These are phyloP conservation scores for Pterostichus madidus DNA, from an alignment of 2,888 invertebrate genomes.

Conservation along the genomic window DNA sequence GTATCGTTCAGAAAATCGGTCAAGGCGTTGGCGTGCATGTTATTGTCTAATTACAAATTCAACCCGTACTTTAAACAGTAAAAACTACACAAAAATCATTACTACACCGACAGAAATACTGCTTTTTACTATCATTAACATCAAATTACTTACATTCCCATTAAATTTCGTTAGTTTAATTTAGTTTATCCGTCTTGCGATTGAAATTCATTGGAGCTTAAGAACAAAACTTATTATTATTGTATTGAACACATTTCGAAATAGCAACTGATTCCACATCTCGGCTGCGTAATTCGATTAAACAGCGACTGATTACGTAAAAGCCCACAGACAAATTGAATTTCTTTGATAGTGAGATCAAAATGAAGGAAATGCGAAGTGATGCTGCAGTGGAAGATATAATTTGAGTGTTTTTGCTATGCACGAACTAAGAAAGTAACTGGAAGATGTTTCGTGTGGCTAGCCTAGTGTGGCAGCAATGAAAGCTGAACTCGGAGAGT, in stretches of 20 bases:
- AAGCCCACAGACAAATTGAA: constrained; percentile 14
- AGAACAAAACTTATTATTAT: constrained; percentile 18
- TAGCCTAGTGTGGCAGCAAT: constrained; percentile 34
- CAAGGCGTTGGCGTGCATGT: constrained; percentile 50
- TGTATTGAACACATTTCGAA: constrained; percentile 33
- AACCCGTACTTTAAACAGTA: neutral
- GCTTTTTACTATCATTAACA: neutral
- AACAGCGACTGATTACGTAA: constrained; percentile 20
- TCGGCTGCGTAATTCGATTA: constrained; percentile 15
- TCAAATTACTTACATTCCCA: neutral
- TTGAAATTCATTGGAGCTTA: neutral
- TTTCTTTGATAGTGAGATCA: constrained; percentile 22
- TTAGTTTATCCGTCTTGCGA: neutral
- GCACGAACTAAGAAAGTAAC: constrained; percentile 18
- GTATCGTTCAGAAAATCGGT: constrained; percentile 28
- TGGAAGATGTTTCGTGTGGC: constrained; percentile 31
- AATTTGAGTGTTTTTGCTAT: constrained; percentile 35
- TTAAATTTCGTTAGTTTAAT: neutral
- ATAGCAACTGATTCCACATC: neutral
- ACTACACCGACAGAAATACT: neutral
- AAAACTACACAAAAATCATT: neutral
- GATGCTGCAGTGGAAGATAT: neutral
- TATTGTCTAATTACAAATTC: constrained; percentile 45
- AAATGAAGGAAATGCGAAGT: neutral
- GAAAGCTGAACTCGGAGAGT: constrained; percentile 27